phyloP scores from a whole-genome alignment of 2,888 invertebrate genomes.

The Hartigia nigra region DNA sequence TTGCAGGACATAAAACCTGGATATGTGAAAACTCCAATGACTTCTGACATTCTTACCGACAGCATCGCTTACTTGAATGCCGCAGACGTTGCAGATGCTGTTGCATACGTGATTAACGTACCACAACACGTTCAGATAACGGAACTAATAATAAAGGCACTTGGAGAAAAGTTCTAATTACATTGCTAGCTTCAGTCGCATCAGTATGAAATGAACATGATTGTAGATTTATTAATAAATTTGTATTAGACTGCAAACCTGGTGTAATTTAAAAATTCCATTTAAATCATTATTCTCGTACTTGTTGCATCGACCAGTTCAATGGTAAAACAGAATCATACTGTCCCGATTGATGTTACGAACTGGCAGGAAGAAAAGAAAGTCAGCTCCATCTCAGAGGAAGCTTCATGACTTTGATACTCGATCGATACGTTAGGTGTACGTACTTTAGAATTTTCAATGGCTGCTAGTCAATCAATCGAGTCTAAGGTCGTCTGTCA shows the following conservation, averaged over 20 bases:
- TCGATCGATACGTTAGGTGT: neutral
- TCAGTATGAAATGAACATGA: no score
- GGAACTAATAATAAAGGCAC: slow-evolving; percentile 39
- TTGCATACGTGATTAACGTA: slow-evolving; percentile 59
- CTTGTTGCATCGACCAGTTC: neutral
- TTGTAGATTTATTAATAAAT: no score
- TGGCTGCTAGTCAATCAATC: neutral
- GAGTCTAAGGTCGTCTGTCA: neutral
- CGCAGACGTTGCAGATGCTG: slow-evolving; percentile 63
- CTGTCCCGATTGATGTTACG: neutral
- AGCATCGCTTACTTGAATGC: slow-evolving; percentile 42
- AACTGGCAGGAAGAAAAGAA: neutral
- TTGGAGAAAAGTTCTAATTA: slow-evolving; percentile 29
- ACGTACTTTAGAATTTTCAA: neutral
- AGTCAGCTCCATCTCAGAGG: neutral
- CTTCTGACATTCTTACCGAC: slow-evolving; percentile 22
- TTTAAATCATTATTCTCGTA: neutral
- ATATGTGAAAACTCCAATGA: slow-evolving; percentile 69
- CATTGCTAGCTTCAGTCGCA: no score
- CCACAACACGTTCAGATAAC: slow-evolving; percentile 56
- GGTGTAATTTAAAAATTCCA: neutral
- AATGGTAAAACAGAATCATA: neutral
- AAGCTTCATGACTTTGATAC: neutral
- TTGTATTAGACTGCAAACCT: no score
- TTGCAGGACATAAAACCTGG: slow-evolving; percentile 74